phyloP scores from a whole-genome alignment of 2,113 vertebrate species.

The Speoplatyrhinus poulsoni region DNA sequence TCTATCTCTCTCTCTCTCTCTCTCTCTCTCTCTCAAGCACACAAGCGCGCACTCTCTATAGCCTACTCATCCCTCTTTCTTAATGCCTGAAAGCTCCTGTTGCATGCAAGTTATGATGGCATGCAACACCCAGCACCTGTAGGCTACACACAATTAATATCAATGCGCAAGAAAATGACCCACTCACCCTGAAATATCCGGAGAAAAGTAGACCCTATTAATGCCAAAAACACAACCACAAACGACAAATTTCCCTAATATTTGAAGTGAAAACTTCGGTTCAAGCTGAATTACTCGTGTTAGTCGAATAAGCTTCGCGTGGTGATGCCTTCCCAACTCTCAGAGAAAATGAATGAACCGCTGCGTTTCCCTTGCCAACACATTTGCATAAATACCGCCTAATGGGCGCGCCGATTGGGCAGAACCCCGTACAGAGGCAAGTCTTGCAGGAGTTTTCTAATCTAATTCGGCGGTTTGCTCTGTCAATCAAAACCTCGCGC shows the following conservation, averaged over 20 bases:
- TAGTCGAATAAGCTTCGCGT: slow-evolving; percentile 31
- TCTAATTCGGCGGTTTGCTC: slow-evolving; percentile 38
- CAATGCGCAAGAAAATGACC: slow-evolving; percentile 2
- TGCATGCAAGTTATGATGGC: neutral
- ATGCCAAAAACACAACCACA: slow-evolving; percentile 9
- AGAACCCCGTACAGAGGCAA: neutral
- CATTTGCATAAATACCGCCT: slow-evolving; percentile 64
- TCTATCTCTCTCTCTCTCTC: neutral
- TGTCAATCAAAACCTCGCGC: slow-evolving; percentile 47
- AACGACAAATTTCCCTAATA: slow-evolving; percentile 4
- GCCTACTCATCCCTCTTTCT: too few species aligned
- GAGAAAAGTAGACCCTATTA: slow-evolving; percentile 27
- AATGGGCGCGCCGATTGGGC: slow-evolving; percentile 45
- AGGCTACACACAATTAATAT: slow-evolving; percentile 12
- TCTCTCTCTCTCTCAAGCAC: neutral
- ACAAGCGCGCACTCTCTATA: too few species aligned
- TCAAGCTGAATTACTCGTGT: slow-evolving; percentile 39
- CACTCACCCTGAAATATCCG: slow-evolving; percentile 49
- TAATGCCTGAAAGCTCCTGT: neutral
- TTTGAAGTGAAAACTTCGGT: slow-evolving; percentile 26
- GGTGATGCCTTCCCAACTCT: slow-evolving; percentile 42
- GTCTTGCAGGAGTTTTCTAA: neutral
- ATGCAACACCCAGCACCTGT: slow-evolving; percentile 5
- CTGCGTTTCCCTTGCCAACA: slow-evolving; percentile 75
- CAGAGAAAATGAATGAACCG: slow-evolving; percentile 75